These are phyloP conservation scores for Drosophila kohkoa DNA, from an alignment of 1,140 invertebrate species.

Conservation along the genomic window DNA sequence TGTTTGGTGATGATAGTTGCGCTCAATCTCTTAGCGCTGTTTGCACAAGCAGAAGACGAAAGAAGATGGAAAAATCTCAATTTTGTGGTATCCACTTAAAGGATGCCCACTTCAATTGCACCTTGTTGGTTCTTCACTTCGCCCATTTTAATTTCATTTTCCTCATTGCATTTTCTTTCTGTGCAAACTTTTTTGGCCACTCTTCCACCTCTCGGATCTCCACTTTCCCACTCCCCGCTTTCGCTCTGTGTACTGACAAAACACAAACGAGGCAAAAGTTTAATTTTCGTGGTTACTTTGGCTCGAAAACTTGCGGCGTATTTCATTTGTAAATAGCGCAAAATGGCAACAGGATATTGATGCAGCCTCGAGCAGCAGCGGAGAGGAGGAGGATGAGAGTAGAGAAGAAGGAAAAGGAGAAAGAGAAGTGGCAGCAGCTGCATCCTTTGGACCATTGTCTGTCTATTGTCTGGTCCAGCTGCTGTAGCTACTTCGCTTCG, in stretches of 20 bases:
- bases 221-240: background rate
- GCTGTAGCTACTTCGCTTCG: conserved; percentile 54
- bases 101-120: conserved; percentile 41
- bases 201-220: background rate
- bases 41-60: conserved; percentile 1
- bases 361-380: conserved; percentile 51
- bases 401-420: background rate
- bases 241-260: conserved; percentile 32
- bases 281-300: conserved; percentile 72
- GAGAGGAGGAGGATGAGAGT: background rate
- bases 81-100: conserved; percentile 30
- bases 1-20: conserved; percentile 5
- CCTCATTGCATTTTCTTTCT: conserved; percentile 53
- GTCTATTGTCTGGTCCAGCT: conserved; percentile 53
- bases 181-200: conserved; percentile 47
- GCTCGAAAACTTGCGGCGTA: conserved; percentile 71
- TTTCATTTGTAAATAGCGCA: conserved; percentile 73
- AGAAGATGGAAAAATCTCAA: conserved; percentile 7
- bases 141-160: conserved; percentile 59
- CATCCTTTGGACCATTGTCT: conserved; percentile 61
- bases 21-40: conserved; percentile 16
- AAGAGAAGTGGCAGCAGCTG: conserved; percentile 46
- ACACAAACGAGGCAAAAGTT: conserved; percentile 70
- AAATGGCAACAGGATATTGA: conserved; percentile 74
- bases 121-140: conserved; percentile 51